Conservation (phyloP, 2,888 invertebrate genomes). For the Brenthis ino region DNA sequence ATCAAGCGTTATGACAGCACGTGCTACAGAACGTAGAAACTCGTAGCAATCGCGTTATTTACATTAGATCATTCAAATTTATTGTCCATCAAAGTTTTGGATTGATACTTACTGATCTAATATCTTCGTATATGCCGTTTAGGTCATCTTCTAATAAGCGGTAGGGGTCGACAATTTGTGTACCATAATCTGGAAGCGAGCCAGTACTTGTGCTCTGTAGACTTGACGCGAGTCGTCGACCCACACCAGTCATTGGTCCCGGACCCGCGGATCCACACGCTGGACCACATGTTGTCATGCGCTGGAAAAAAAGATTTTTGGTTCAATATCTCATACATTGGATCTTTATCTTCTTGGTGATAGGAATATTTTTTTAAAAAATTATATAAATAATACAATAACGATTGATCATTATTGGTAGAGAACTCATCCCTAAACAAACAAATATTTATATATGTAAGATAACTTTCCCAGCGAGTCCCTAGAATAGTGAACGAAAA, state of each 20-base stretch:
- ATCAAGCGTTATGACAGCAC: too few species aligned
- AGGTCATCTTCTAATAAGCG: constrained; percentile 93
- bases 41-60: not conserved
- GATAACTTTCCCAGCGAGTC: too few species aligned
- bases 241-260: constrained; percentile 62
- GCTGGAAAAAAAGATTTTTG: constrained; percentile 53
- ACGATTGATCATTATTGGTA: too few species aligned
- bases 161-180: constrained; percentile 91
- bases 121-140: constrained; percentile 92
- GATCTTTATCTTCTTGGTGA: too few species aligned
- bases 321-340: not conserved
- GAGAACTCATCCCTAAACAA: too few species aligned
- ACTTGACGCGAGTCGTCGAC: constrained; percentile 82
- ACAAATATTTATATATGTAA: too few species aligned
- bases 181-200: constrained; percentile 87
- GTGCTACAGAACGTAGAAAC: not conserved
- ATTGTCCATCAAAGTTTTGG: not conserved
- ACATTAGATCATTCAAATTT: not conserved
- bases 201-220: constrained; percentile 91
- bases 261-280: constrained; percentile 60
- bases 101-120: constrained; percentile 87
- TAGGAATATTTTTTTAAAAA: not conserved
- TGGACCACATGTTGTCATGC: constrained; percentile 74
- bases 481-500: too few species aligned
- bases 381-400: too few species aligned